Evolutionary conservation across 1,140 invertebrate genomes (phyloP), one percentile per base, ranked within the genome.

Genomic region (Cyrtorhinus lividipennis): DNA sequence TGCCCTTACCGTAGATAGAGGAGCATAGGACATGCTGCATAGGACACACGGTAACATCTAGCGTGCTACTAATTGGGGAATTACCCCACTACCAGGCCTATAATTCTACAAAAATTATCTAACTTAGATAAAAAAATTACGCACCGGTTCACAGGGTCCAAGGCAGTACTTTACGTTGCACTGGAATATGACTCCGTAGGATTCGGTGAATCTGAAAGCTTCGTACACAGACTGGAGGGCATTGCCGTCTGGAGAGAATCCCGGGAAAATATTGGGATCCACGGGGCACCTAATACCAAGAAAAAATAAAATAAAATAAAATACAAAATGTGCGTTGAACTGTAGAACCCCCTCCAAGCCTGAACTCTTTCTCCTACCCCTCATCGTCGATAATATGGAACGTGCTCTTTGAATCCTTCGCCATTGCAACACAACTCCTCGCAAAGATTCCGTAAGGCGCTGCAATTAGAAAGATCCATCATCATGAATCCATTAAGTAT

Each of bases 131-230:
- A 38, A 8, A 38, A 38, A 15, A 38, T 38, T 38, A 38, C 81
- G 82, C 79, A 92, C 89, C 69, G 92, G 88, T 75, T 95, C 90
- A 71, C 92, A 95, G 62, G 89, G 90, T 73, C 92, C 92, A 56
- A 95, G 79, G 74, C 92, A 95, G 74, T 95, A 95, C 72, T 95
- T 95, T 64, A 95, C 92, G 72, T 95, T 95, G 74, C 92, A 95
- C 72, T 95, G 92, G 83, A 95, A 95, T 72, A 95, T 95, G 48
- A 95, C 92, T 18, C 92, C 92, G 67, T 95, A 95, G 22, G 91
- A 95, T 72, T 95, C 92, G 0, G 92, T 95, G 71, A 95, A 95
- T 68, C 92, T 81, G 78, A 95, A 95, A 1, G 92, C 92, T 76
- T 95, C 92, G 71, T 95, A 95, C 56, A 90, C 81, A 0, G 89